phyloP scores from a whole-genome alignment of 2,113 vertebrate species.

The Helogale parvula region DNA sequence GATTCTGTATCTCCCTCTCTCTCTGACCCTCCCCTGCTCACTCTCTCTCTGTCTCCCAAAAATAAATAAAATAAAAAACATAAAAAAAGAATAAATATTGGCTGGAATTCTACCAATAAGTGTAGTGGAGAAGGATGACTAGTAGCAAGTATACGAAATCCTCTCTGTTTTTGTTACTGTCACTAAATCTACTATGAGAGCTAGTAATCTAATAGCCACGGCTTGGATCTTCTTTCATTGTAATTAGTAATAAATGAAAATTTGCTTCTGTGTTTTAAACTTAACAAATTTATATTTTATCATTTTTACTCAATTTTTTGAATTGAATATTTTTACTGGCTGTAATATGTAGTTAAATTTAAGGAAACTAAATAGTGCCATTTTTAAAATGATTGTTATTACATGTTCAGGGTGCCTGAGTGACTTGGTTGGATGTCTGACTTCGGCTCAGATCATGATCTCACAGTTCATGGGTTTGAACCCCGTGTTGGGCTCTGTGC shows the following conservation, averaged over 20 bases:
- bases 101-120: neutral
- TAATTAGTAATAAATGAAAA: neutral
- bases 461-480: too few relatives aligned
- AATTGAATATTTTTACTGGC: neutral
- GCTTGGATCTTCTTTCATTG: neutral
- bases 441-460: too few relatives aligned
- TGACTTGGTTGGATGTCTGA: too few relatives aligned
- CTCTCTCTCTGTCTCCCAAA: too few relatives aligned
- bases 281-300: neutral
- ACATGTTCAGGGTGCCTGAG: too few relatives aligned
- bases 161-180: neutral
- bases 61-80: too few relatives aligned
- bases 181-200: neutral
- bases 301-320: neutral
- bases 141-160: neutral
- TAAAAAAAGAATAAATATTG: neutral
- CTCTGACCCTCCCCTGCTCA: too few relatives aligned
- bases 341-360: neutral
- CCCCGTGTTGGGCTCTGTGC: too few relatives aligned
- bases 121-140: neutral
- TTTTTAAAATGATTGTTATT: constrained; percentile 1
- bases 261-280: neutral
- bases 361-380: neutral
- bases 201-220: neutral
- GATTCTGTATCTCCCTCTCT: too few relatives aligned